A percentile compares a stretch with the other conserved stretches of the same genome.
phyloP scores from a whole-genome alignment of 1,140 invertebrate species.

The Elymnias hypermnestra region DNA sequence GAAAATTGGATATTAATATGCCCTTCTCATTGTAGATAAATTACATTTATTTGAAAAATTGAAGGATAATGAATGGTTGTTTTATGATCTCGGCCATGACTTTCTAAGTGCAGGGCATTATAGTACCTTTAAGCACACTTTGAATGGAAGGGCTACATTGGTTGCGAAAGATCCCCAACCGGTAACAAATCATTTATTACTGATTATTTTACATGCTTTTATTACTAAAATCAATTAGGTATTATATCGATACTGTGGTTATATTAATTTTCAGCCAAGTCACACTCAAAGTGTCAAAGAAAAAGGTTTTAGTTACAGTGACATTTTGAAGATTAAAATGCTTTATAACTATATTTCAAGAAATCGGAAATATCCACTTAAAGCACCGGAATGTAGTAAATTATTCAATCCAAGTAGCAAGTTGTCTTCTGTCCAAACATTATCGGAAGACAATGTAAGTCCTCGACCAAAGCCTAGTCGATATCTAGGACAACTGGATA shows the following conservation, averaged over 20 bases:
- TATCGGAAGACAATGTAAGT: conserved; percentile 12
- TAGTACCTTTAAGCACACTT: conserved; percentile 34
- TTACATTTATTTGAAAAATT: conserved; percentile 44
- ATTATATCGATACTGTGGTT: no score
- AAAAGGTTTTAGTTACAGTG: conserved; percentile 35
- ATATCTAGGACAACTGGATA: conserved; percentile 28
- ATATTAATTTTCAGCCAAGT: no score
- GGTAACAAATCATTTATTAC: no score
- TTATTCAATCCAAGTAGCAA: conserved; percentile 38
- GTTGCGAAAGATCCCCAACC: no score
- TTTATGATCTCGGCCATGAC: conserved; percentile 43
- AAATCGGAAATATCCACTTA: conserved; percentile 15
- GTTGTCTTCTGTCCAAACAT: conserved; percentile 16
- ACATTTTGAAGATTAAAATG: conserved; percentile 50
- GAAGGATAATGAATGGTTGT: conserved; percentile 44
- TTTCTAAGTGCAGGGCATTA: conserved; percentile 47
- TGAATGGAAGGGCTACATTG: conserved; percentile 43
- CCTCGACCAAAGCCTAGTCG: conserved; percentile 34
- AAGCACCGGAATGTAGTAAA: conserved; percentile 34
- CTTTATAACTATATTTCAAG: conserved; percentile 45
- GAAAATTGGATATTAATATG: no score
- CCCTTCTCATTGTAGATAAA: no score
- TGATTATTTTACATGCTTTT: no score
- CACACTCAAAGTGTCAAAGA: no score
- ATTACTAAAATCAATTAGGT: no score